phyloP scores from a whole-genome alignment of 64 coral and sea anemone genomes.

The Actinia tenebrosa region DNA sequence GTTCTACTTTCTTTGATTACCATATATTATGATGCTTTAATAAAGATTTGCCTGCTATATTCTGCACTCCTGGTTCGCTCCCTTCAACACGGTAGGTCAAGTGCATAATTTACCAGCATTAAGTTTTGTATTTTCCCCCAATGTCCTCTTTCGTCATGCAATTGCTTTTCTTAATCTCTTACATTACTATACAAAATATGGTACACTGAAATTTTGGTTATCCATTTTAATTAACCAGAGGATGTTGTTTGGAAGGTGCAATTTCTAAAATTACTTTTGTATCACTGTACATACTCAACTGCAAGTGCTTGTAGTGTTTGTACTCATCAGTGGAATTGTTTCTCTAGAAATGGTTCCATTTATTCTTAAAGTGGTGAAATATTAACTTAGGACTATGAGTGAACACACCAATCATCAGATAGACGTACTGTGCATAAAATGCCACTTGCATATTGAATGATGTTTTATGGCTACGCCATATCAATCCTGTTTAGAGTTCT shows the following conservation, averaged over 20 bases:
- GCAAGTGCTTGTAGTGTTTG: background rate
- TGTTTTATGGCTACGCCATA: background rate
- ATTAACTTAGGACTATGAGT: background rate
- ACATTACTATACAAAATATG: too few relatives aligned
- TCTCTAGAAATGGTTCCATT: background rate
- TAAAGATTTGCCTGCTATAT: background rate
- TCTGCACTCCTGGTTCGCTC: background rate
- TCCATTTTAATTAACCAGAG: too few relatives aligned
- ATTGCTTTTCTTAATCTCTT: too few relatives aligned
- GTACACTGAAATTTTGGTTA: too few relatives aligned
- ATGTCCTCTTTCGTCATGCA: background rate
- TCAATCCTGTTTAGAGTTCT: background rate
- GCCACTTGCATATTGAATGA: background rate
- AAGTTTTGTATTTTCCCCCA: background rate
- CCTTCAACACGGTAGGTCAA: background rate
- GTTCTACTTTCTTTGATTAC: background rate
- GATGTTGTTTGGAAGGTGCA: too few relatives aligned
- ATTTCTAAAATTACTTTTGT: background rate
- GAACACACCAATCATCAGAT: background rate
- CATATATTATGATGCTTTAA: background rate
- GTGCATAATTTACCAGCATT: background rate
- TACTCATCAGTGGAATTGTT: background rate
- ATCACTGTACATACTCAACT: too few relatives aligned
- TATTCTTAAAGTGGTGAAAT: conserved; percentile 7
- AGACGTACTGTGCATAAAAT: background rate